phyloP scores from a whole-genome alignment of 2,888 invertebrate species.

The Xanthia icteritia region DNA sequence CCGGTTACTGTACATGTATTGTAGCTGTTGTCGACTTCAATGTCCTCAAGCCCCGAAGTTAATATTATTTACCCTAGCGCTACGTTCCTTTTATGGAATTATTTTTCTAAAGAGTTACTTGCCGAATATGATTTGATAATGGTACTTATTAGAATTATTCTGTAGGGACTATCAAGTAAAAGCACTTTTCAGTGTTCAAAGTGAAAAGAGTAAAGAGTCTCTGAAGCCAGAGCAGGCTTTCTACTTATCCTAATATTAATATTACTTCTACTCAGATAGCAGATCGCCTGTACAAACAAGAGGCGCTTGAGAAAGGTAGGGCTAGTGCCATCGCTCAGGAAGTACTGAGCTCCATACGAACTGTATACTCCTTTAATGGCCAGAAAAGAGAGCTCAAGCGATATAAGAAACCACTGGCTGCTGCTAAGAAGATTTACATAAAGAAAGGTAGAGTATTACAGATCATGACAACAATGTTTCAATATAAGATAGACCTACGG shows the following conservation, averaged over 20 bases:
- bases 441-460: constrained; percentile 84
- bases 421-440: constrained; percentile 92
- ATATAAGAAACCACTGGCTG: constrained; percentile 90
- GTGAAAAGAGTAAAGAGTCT: not conserved
- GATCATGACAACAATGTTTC: not conserved
- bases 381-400: constrained; percentile 92
- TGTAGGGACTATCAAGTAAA: not conserved
- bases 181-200: not conserved
- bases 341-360: constrained; percentile 92
- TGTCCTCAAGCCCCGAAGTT: not conserved
- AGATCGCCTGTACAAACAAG: constrained; percentile 89
- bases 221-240: not conserved
- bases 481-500: no score
- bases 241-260: not conserved
- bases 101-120: not conserved
- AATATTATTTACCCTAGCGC: not conserved
- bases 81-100: not conserved
- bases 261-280: constrained; percentile 62
- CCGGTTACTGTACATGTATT: not conserved
- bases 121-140: not conserved
- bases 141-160: not conserved
- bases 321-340: constrained; percentile 95
- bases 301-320: constrained; percentile 92
- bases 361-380: constrained; percentile 94
- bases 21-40: not conserved